These are phyloP conservation scores for Phataginus tricuspis DNA, from an alignment of 2,797 vertebrate genomes.

Conservation along the genomic window DNA sequence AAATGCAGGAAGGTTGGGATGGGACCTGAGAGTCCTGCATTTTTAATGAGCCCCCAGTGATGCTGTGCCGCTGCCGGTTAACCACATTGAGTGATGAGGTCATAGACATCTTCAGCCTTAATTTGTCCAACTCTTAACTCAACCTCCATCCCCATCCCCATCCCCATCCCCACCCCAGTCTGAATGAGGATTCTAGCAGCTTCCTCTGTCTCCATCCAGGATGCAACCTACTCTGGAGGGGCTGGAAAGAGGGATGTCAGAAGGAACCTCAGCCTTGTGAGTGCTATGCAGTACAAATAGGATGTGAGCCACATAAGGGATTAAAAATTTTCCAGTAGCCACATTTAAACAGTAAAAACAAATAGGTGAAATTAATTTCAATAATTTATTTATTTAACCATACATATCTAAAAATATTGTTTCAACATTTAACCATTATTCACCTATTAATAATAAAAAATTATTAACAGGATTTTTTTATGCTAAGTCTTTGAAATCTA, in stretches of 20 bases:
- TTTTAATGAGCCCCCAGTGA: background rate
- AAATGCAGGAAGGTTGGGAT: background rate
- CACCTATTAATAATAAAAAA: background rate
- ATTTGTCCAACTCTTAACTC: background rate
- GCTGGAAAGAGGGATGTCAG: background rate
- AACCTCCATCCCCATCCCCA: background rate
- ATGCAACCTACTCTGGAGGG: background rate
- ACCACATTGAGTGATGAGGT: background rate
- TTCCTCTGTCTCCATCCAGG: background rate
- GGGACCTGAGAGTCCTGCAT: background rate
- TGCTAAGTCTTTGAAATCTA: background rate
- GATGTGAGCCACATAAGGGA: background rate
- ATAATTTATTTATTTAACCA: background rate
- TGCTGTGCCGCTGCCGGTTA: background rate
- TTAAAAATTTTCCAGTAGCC: background rate
- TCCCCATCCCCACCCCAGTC: background rate
- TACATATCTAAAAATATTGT: background rate
- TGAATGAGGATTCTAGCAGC: background rate
- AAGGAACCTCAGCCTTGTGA: background rate
- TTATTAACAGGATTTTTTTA: background rate
- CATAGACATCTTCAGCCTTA: background rate
- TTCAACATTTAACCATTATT: background rate
- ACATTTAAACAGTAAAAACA: conserved; percentile 4
- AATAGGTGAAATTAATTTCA: background rate
- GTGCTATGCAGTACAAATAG: background rate